phyloP scores from a whole-genome alignment of 2,797 vertebrate species.

The Champsocephalus esox region DNA sequence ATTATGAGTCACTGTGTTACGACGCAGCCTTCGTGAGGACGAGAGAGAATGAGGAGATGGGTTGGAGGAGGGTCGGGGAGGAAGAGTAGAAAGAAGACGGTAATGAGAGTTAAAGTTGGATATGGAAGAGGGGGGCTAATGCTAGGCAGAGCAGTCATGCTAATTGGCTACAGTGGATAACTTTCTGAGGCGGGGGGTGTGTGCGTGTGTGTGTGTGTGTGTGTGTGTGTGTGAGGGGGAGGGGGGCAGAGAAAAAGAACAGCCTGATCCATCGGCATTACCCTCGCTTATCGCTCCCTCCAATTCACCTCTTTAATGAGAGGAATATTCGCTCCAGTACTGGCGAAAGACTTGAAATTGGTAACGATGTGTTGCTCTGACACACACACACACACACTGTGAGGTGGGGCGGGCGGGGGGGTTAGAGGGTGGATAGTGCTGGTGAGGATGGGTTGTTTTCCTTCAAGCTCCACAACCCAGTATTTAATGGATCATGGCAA shows the following conservation, averaged over 20 bases:
- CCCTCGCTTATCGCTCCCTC: constrained; percentile 72
- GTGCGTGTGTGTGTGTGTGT: constrained; percentile 24
- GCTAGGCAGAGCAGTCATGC: constrained; percentile 76
- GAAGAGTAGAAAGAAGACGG: constrained; percentile 48
- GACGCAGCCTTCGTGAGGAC: constrained; percentile 74
- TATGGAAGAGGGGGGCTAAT: constrained; percentile 58
- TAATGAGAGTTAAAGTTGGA: constrained; percentile 65
- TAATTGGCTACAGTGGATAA: constrained; percentile 83
- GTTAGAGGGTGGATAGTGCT: constrained; percentile 30
- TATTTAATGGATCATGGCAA: constrained; percentile 76
- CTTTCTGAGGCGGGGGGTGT: constrained; percentile 65
- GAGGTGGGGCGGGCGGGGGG: background rate
- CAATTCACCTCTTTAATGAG: constrained; percentile 76
- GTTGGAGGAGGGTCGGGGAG: constrained; percentile 38
- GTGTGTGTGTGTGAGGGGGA: constrained; percentile 8
- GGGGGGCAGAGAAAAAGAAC: constrained; percentile 47
- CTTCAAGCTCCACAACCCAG: constrained; percentile 53
- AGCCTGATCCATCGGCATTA: constrained; percentile 67
- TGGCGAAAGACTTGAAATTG: constrained; percentile 65
- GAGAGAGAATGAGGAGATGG: constrained; percentile 61
- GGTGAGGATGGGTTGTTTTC: constrained; percentile 45
- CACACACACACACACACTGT: constrained; percentile 6
- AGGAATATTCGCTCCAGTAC: constrained; percentile 70
- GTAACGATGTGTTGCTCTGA: constrained; percentile 58
- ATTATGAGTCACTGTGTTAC: constrained; percentile 78